These are phyloP conservation scores for Mohoua ochrocephala DNA, from an alignment of 2,113 vertebrate species.

Conservation along the genomic window DNA sequence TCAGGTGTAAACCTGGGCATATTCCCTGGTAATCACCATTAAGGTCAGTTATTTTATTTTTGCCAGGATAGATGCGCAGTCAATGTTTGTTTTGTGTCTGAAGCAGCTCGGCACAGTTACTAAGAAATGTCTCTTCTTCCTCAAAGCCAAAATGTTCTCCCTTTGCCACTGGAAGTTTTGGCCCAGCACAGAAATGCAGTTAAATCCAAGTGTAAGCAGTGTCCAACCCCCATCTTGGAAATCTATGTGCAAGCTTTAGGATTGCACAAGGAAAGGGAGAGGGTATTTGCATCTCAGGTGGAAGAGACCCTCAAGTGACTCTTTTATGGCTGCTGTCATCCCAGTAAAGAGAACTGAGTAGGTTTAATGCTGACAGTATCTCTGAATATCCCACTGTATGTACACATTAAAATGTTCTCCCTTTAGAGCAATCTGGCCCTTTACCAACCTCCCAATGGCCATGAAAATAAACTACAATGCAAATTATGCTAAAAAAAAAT, in stretches of 20 bases:
- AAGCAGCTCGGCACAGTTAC: not conserved
- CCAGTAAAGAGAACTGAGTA: not conserved
- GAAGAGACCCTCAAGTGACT: not conserved
- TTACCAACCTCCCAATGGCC: not conserved
- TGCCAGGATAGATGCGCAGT: not conserved
- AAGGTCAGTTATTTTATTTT: not conserved
- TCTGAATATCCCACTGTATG: not conserved
- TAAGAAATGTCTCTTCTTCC: not conserved
- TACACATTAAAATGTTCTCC: not conserved
- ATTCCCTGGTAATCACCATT: not conserved
- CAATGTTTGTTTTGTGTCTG: not conserved
- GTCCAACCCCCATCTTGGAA: not conserved
- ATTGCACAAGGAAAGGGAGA: not conserved
- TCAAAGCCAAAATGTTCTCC: not conserved
- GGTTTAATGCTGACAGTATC: not conserved
- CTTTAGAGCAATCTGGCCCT: not conserved
- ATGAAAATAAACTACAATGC: not conserved
- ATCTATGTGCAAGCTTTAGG: not conserved
- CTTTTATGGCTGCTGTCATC: not conserved
- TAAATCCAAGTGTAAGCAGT: not conserved
- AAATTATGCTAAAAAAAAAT: not conserved
- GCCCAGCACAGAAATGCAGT: not conserved
- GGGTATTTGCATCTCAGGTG: not conserved
- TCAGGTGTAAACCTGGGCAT: not conserved
- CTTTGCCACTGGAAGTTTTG: not conserved